Evolutionary conservation across 2,888 invertebrate species (phyloP).

Genomic region (Anoncus sp.): DNA sequence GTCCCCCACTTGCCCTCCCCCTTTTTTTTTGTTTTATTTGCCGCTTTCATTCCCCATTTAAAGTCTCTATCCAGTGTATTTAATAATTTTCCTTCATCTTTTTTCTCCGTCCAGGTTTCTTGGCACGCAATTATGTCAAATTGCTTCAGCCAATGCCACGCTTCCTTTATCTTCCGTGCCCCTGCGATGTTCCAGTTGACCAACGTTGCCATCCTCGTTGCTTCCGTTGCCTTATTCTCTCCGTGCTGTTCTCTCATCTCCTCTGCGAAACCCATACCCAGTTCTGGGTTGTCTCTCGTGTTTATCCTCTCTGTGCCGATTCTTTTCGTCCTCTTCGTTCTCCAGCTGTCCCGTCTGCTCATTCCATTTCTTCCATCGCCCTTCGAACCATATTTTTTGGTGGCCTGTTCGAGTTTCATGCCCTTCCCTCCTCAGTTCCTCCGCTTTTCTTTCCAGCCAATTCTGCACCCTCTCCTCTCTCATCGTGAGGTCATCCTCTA

Average conservation of each 20-base stretch:
- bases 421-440: not conserved
- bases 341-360: not conserved
- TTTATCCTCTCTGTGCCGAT: too few relatives aligned
- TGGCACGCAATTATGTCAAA: constrained; percentile 14
- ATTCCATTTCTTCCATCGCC: constrained; percentile 7
- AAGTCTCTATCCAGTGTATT: constrained; percentile 10
- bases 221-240: too few relatives aligned
- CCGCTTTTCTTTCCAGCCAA: constrained; percentile 17
- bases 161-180: constrained; percentile 1
- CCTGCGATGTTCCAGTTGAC: constrained; percentile 19
- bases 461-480: constrained; percentile 5
- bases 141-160: not conserved
- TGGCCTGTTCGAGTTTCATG: not conserved
- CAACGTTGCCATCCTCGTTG: not conserved
- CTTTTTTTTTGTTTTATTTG: constrained; percentile 11
- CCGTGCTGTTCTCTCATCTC: not conserved
- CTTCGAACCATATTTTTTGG: constrained; percentile 1
- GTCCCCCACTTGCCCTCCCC: constrained; percentile 38
- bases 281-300: not conserved
- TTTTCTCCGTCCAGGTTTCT: constrained; percentile 32
- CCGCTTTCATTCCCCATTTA: constrained; percentile 22
- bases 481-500: not conserved
- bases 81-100: not conserved
- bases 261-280: constrained; percentile 4
- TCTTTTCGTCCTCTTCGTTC: not conserved